These are phyloP conservation scores for Drosophila parabipectinata DNA, from an alignment of 1,140 invertebrate genomes.

Conservation along the genomic window DNA sequence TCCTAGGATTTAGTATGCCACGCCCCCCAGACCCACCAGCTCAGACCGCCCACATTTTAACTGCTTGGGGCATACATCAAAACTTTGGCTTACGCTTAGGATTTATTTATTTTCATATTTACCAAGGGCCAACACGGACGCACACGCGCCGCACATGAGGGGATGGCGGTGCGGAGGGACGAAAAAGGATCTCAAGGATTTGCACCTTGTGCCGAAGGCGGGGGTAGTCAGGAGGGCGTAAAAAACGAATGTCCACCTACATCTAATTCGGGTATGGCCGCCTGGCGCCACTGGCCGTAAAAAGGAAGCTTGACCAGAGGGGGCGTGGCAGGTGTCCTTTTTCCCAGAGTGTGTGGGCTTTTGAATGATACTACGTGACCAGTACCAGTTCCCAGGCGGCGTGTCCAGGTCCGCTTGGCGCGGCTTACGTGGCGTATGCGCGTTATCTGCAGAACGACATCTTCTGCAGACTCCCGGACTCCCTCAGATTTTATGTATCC, in stretches of 20 bases:
- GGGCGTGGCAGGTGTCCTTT: slow-evolving; percentile 50
- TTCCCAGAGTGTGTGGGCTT: slow-evolving; percentile 35
- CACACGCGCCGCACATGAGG: slow-evolving; percentile 58
- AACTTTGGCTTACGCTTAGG: slow-evolving; percentile 82
- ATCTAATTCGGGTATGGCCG: slow-evolving; percentile 61
- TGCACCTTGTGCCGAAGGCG: slow-evolving; percentile 54
- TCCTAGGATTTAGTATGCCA: slow-evolving; percentile 72
- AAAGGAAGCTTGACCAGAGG: slow-evolving; percentile 34
- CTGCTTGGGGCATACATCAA: slow-evolving; percentile 82
- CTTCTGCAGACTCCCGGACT: slow-evolving; percentile 32
- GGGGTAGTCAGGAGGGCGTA: slow-evolving; percentile 6
- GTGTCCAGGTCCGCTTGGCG: slow-evolving; percentile 53
- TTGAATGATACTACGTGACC: slow-evolving; percentile 72
- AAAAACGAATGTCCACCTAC: slow-evolving; percentile 51
- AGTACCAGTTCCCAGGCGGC: slow-evolving; percentile 41
- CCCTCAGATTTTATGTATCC: slow-evolving; percentile 70
- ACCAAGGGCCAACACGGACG: slow-evolving; percentile 58
- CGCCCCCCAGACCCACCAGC: slow-evolving; percentile 22
- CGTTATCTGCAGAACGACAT: slow-evolving; percentile 68
- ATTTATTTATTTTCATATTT: slow-evolving; percentile 83
- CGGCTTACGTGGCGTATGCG: slow-evolving; percentile 75
- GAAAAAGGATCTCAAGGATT: slow-evolving; percentile 81
- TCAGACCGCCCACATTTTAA: slow-evolving; percentile 69
- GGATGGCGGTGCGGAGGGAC: slow-evolving; percentile 16
- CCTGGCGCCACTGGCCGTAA: slow-evolving; percentile 61